Conservation (phyloP, 2,113 vertebrate genomes). For the Leucoraja erinaceus region DNA sequence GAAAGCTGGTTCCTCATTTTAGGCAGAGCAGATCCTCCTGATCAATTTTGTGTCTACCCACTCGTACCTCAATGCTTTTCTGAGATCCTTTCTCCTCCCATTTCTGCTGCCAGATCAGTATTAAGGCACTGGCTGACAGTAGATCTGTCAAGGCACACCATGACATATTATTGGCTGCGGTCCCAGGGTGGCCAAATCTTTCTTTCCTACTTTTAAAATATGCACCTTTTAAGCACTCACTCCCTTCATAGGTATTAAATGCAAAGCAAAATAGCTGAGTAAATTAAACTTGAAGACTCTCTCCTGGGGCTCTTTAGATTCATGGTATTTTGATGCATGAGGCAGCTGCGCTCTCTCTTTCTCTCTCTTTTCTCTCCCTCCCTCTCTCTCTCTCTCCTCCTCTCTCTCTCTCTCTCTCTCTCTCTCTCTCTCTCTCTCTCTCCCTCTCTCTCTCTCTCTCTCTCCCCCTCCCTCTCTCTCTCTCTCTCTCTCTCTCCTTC, state of each 20-base stretch:
- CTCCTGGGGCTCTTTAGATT: conserved; percentile 15
- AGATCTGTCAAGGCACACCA: conserved; percentile 9
- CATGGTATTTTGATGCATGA: not conserved
- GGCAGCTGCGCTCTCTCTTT: not conserved
- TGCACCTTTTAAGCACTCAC: not conserved
- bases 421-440: too few relatives aligned
- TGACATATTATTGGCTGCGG: not conserved
- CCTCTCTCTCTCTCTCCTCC: too few relatives aligned
- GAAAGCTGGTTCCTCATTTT: too few relatives aligned
- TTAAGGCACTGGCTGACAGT: not conserved
- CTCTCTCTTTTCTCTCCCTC: not conserved
- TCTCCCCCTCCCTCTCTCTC: not conserved
- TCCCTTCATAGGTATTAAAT: not conserved
- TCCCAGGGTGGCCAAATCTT: not conserved
- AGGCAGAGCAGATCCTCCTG: not conserved
- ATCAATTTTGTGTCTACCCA: not conserved
- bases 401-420: not conserved
- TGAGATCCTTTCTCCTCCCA: not conserved
- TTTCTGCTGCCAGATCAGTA: not conserved
- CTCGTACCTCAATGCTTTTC: not conserved
- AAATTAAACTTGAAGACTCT: conserved; percentile 20
- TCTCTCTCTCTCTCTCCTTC: too few relatives aligned
- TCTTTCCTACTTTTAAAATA: conserved; percentile 4
- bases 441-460: not conserved
- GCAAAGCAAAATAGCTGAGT: not conserved